phyloP scores from a whole-genome alignment of 2,797 vertebrate genomes.

The Cuculus canorus region DNA sequence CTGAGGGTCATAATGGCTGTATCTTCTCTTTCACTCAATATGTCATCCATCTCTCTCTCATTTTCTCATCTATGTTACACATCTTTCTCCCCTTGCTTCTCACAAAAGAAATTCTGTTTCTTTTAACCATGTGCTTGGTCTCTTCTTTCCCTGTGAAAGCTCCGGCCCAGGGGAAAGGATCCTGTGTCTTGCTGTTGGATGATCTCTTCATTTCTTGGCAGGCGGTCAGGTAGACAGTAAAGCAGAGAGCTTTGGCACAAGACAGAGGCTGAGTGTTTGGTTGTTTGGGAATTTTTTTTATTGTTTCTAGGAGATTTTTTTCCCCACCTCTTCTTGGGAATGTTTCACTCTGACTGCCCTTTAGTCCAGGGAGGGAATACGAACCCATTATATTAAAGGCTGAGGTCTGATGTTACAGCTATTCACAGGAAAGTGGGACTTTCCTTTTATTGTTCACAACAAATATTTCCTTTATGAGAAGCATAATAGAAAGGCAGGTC shows the following conservation, averaged over 20 bases:
- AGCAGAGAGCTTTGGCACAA: constrained; percentile 3
- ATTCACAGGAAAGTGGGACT: constrained; percentile 32
- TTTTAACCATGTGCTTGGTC: not conserved
- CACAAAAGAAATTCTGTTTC: not conserved
- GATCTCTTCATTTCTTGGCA: constrained; percentile 34
- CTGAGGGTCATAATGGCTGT: not conserved
- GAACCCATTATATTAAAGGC: constrained; percentile 9
- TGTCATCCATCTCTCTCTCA: not conserved
- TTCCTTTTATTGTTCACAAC: constrained; percentile 63
- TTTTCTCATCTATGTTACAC: not conserved
- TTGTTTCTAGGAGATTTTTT: constrained; percentile 19
- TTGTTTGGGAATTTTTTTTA: not conserved
- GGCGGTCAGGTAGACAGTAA: constrained; percentile 31
- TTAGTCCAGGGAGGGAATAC: not conserved
- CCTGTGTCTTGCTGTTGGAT: not conserved
- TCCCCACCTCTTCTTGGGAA: not conserved
- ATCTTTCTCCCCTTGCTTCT: not conserved
- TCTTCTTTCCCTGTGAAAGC: not conserved
- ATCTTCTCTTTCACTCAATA: not conserved
- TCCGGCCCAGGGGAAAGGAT: constrained; percentile 30
- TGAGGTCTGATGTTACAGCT: constrained; percentile 43
- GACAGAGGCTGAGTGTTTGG: not conserved
- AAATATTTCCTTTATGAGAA: constrained; percentile 20
- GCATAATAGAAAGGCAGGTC: constrained; percentile 24
- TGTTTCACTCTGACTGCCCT: not conserved